Evolutionary conservation across 2,113 vertebrate genomes (phyloP), one percentile per base, ranked within the genome.

Genomic region (Aleadryas rufinucha): DNA sequence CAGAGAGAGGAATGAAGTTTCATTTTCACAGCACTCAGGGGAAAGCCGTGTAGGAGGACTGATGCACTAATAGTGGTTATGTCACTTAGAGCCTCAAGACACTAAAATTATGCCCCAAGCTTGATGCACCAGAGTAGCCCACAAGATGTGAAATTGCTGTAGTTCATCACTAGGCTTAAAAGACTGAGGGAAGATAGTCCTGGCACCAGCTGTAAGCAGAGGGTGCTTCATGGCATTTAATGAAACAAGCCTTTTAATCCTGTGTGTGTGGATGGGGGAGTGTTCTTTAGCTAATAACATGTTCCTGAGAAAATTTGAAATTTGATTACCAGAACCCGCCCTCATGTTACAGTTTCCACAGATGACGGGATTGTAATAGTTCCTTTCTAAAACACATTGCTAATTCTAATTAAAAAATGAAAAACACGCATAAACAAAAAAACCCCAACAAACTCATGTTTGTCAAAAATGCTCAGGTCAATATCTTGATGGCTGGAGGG

Each of bases 371-470:
- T 60, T 92, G 50, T 78, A 60, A 42, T 61, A 28, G 26, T 81
- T 88, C 21, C 33, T 69, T 86, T 92, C 14, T 71, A 66, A 90
- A 84, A 49, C 9, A 59, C 12, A 5, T n/a, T 50, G 31, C 39
- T 66, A 76, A 35, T 61, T 83, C 39, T 53, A n/a, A 20, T 80
- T 17, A 50, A 61, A 61, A 93, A 84, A 60, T n/a, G 1, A 66
- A 81, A 68, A 31, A 5, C 10, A 16, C 4, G 18, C 3, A 21
- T 49, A 45, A 19, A 16, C 16, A 11, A 23, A 13, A 44, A 42
- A 12, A 6, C 1, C 13, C 16, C 6, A 33, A 23, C 21, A 52
- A 28, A 10, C 24, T 1, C 19, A 13, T 24, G 15, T 8, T 8
- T 50, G 9, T 57, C 47, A 41, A 77, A 84, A 77, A 86, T n/a